phyloP scores from a whole-genome alignment of 2,888 invertebrate genomes.

The Pyrrhosoma nymphula region DNA sequence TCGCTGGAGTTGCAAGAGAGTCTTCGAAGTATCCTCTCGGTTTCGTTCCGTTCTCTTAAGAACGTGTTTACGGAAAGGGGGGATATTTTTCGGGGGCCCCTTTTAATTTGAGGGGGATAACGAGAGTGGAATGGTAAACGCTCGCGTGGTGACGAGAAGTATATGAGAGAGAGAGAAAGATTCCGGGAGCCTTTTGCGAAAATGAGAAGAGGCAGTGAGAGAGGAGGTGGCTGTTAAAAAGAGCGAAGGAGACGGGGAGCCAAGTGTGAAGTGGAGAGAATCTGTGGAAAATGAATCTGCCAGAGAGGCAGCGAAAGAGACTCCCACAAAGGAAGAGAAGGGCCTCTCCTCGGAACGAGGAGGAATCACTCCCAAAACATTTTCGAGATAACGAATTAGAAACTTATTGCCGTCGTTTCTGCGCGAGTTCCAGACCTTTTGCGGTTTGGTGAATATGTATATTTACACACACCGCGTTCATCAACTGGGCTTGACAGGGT shows the following conservation, averaged over 20 bases:
- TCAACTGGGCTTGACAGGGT: neutral
- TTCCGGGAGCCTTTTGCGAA: neutral
- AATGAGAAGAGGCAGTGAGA: neutral
- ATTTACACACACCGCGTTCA: neutral
- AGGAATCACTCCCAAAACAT: neutral
- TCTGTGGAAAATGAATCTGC: too few relatives aligned
- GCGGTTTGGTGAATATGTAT: too few relatives aligned
- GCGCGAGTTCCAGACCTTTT: neutral
- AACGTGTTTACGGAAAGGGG: neutral
- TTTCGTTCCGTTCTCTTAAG: neutral
- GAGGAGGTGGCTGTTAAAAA: neutral
- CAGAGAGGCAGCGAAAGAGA: too few relatives aligned
- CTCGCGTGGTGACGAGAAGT: neutral
- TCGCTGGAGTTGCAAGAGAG: too few relatives aligned
- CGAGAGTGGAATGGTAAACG: neutral
- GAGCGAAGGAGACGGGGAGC: too few relatives aligned
- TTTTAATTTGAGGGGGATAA: neutral
- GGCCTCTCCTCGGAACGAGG: neutral
- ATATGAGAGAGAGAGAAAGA: neutral
- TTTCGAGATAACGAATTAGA: conserved; percentile 1
- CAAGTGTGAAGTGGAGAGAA: too few relatives aligned
- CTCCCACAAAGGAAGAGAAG: too few relatives aligned
- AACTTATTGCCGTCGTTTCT: conserved; percentile 7
- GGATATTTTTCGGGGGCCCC: neutral
- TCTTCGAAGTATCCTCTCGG: too few relatives aligned